These are phyloP conservation scores for Cotesia chilonis DNA, from an alignment of 1,140 invertebrate genomes.

Conservation along the genomic window DNA sequence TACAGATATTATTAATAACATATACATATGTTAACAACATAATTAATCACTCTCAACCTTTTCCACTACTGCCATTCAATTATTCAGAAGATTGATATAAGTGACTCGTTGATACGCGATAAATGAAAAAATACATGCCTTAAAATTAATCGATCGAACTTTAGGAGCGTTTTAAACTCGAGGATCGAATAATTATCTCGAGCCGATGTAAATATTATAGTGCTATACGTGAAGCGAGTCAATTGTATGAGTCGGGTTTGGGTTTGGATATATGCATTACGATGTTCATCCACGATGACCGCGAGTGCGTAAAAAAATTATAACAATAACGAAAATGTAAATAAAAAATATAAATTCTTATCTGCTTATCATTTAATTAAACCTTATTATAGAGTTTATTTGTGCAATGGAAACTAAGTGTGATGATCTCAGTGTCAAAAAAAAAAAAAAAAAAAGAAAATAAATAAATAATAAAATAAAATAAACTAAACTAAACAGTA, in stretches of 20 bases:
- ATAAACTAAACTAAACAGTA: background rate
- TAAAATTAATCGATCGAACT: conserved; percentile 45
- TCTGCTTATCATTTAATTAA: background rate
- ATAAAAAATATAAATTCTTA: background rate
- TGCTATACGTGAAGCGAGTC: background rate
- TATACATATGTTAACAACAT: conserved; percentile 16
- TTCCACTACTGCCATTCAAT: conserved; percentile 36
- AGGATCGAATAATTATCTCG: conserved; percentile 25
- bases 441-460: background rate
- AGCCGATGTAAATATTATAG: conserved; percentile 33
- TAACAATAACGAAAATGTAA: background rate
- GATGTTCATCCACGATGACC: too few species aligned
- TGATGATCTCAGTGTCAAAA: background rate
- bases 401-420: conserved; percentile 5
- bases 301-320: too few species aligned
- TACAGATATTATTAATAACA: conserved; percentile 28
- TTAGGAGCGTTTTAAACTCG: conserved; percentile 11
- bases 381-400: background rate
- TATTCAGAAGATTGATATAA: conserved; percentile 3
- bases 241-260: too few species aligned
- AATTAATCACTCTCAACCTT: conserved; percentile 33
- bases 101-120: conserved; percentile 13
- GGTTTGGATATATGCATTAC: too few species aligned
- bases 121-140: conserved; percentile 47
- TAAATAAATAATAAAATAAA: background rate